These are phyloP conservation scores for Saccostrea echinata DNA, from an alignment of 1,140 invertebrate genomes.

Conservation along the genomic window DNA sequence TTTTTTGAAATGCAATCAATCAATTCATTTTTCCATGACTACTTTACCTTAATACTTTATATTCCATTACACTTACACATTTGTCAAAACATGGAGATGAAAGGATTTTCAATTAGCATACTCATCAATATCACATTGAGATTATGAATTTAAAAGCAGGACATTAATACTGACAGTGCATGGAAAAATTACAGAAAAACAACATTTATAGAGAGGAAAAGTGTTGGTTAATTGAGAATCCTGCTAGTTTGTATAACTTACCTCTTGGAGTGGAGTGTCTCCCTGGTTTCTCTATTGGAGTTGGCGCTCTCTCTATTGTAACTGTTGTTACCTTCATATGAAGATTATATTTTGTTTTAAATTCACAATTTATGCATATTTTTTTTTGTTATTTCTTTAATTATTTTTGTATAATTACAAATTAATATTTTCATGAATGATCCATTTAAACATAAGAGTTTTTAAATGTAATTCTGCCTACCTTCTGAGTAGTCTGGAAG, in stretches of 20 bases:
- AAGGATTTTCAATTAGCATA: too few relatives aligned
- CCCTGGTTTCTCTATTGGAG: neutral
- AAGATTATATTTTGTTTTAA: neutral
- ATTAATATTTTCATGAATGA: neutral
- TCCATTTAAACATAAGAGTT: too few relatives aligned
- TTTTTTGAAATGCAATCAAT: too few relatives aligned
- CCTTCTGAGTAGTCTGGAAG: conserved; percentile 28
- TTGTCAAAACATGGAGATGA: too few relatives aligned
- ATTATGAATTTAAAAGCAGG: too few relatives aligned
- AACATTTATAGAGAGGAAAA: neutral
- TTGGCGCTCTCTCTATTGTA: conserved; percentile 45
- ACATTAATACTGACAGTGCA: too few relatives aligned
- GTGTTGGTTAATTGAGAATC: neutral
- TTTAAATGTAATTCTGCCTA: neutral
- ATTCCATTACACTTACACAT: too few relatives aligned
- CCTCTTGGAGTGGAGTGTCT: conserved; percentile 36
- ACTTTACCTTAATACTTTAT: too few relatives aligned
- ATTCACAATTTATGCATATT: neutral
- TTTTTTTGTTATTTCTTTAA: neutral
- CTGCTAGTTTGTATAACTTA: neutral
- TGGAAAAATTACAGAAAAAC: neutral
- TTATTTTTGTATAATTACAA: neutral
- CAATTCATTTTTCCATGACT: too few relatives aligned
- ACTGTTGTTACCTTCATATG: conserved; percentile 51
- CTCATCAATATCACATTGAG: too few relatives aligned